Base-by-base conservation (phyloP, 2,797 vertebrate species). In the Galago senegalensis region DNA sequence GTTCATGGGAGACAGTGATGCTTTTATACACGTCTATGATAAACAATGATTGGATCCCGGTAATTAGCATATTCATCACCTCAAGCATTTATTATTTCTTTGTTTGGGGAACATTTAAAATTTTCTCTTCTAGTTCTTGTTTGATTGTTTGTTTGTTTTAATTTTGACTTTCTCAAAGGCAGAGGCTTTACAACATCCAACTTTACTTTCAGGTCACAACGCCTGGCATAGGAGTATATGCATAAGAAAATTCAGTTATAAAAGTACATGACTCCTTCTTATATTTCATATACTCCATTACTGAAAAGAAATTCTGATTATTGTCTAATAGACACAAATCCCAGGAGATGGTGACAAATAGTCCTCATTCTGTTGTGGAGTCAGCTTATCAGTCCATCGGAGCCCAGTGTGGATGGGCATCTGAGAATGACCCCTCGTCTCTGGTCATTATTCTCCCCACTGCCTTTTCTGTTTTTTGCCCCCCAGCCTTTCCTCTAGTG, bases 161-260 rank as follows among this genome's bases (percentile, higher is more conserved):
- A 20, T 72, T 53, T 83, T 34, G 77, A 83, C 31, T 83, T 72
- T 83, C 60, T 83, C 37, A 43, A 77, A 95, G 43, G 93, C 12
- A 82, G 67, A 80, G 9, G 37, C 20, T 56, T 81, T 56, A 86
- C 40, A 63, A 63, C 3, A 18, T 27, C n/a, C 0, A 3, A 76
- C 49, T 92, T 89, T 72, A 31, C 34, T 4, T 77, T 37, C 18
- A 12, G 17, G 21, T 69, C 61, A 27, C 27, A 58, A 43, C 40
- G 63, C 14, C 69, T 9, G 7, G 13, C 2, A 27, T 43, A 82
- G 25, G 29, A n/a, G 12, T 23, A 20, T 81, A 34, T 43, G 37
- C 13, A 81, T 4, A 77, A 63, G 18, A 67, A 96, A 94, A 67
- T 27, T 17, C 63, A 84, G 65, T 23, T 49, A 60, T 37, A 79